phyloP scores from a whole-genome alignment of 2,797 vertebrate genomes.

The Fratercula arctica region DNA sequence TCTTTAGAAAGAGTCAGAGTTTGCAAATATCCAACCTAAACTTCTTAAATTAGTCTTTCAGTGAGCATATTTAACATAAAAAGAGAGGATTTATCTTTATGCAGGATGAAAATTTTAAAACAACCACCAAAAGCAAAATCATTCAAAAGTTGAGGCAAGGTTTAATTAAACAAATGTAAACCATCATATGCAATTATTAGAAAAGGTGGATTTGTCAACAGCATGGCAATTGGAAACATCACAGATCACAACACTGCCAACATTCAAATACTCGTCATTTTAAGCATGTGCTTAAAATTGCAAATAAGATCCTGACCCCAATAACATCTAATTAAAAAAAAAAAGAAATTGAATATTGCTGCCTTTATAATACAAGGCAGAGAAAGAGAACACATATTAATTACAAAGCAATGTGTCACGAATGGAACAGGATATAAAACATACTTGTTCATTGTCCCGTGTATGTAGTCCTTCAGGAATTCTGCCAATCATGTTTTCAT shows the following conservation, averaged over 20 bases:
- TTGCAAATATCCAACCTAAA: neutral
- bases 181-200: neutral
- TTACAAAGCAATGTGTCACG: neutral
- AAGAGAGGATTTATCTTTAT: neutral
- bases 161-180: neutral
- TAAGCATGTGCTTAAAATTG: neutral
- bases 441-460: constrained; percentile 92
- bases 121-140: neutral
- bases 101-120: neutral
- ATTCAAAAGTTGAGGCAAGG: neutral
- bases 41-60: neutral
- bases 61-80: neutral
- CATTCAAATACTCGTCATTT: neutral
- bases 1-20: neutral
- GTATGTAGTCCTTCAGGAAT: constrained; percentile 82
- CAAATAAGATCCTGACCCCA: neutral
- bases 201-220: neutral
- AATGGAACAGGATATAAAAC: neutral
- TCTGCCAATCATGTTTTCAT: constrained; percentile 77
- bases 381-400: neutral
- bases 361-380: neutral
- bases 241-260: neutral
- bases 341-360: neutral
- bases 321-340: neutral
- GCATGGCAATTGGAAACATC: neutral